These are phyloP conservation scores for Oreocharis arfaki DNA, from an alignment of 2,113 vertebrate genomes.

Conservation along the genomic window DNA sequence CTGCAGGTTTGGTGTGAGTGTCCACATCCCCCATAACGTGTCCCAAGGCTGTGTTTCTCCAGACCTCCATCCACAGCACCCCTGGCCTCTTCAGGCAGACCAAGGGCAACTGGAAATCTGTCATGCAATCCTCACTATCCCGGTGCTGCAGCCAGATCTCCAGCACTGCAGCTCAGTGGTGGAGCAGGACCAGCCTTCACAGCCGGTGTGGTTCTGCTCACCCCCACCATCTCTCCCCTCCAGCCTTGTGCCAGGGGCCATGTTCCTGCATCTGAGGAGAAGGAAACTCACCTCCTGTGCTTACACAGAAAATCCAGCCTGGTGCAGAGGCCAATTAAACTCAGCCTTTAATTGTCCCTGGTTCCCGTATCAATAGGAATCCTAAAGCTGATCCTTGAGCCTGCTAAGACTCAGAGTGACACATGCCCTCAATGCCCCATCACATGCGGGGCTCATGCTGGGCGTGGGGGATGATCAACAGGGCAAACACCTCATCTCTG, in stretches of 20 bases:
- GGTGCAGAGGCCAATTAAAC: neutral
- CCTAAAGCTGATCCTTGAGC: neutral
- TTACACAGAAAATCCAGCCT: neutral
- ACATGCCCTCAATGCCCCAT: accelerated
- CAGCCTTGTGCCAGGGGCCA: accelerated
- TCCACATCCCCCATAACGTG: neutral
- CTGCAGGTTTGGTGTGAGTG: neutral
- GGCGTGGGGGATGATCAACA: neutral
- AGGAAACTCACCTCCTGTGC: neutral
- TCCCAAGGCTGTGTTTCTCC: neutral
- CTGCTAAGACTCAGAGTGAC: neutral
- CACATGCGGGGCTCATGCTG: accelerated
- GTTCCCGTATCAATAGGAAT: neutral
- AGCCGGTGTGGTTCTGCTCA: neutral
- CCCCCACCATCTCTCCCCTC: neutral
- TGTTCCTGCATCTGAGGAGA: neutral
- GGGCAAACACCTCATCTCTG: neutral
- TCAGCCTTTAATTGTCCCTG: neutral
- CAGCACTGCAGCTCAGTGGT: neutral
- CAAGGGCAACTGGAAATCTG: neutral
- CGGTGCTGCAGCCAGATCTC: neutral
- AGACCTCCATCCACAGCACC: neutral
- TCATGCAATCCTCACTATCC: neutral
- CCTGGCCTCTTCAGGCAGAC: neutral
- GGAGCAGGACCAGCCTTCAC: neutral